Percentiles rank a stretch among this genome's conserved stretches.
Conservation (phyloP, 2,113 vertebrate genomes). For the Taxidea taxus region DNA sequence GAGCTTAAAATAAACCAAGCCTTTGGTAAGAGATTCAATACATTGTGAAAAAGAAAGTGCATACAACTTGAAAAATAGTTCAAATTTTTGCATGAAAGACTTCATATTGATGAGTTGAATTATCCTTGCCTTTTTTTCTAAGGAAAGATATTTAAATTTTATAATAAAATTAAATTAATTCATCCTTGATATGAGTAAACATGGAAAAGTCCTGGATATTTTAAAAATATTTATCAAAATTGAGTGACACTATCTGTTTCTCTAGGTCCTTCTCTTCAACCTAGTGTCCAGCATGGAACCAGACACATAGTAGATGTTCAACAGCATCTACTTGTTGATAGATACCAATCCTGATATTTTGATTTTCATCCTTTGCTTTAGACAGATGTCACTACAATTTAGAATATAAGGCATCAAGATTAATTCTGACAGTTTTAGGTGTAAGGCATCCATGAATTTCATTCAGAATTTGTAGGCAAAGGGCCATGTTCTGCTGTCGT, state of each 20-base stretch:
- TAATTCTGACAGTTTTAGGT: not conserved
- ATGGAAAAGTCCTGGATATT: not conserved
- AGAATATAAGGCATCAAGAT: not conserved
- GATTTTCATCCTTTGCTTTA: not conserved
- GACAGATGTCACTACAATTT: not conserved
- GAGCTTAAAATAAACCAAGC: not conserved
- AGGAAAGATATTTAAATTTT: not conserved
- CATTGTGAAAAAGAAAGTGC: not conserved
- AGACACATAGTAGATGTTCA: not conserved
- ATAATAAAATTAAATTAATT: not conserved
- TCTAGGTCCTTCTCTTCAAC: not conserved
- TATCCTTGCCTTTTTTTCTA: not conserved
- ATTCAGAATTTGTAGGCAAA: not conserved
- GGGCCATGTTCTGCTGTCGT: not conserved
- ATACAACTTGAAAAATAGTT: not conserved
- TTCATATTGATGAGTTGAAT: not conserved
- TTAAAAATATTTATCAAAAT: not conserved
- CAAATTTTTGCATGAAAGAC: not conserved
- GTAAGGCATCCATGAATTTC: not conserved
- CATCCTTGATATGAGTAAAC: not conserved
- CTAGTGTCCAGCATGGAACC: fast-evolving
- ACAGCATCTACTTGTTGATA: not conserved
- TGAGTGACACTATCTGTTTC: not conserved
- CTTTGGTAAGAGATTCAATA: not conserved
- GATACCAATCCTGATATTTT: not conserved